Conservation (phyloP, 2,888 invertebrate genomes). For the Drosophila ustulata region DNA sequence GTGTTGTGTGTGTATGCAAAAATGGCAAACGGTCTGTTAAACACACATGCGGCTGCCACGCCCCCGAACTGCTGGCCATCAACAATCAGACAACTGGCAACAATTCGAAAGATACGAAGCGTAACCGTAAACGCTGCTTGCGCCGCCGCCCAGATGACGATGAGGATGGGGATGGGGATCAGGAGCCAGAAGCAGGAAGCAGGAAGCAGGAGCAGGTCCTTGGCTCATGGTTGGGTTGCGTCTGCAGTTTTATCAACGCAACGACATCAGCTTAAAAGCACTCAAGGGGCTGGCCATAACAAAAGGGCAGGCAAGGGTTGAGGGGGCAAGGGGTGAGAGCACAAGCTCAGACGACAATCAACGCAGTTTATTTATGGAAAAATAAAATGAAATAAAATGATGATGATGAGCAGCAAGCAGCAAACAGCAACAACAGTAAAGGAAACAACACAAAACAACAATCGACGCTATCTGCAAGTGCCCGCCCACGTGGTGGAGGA, state of each 20-base stretch:
- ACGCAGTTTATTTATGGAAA: constrained; percentile 81
- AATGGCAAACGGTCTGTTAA: constrained; percentile 82
- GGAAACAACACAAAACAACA: constrained; percentile 40
- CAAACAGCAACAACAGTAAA: constrained; percentile 31
- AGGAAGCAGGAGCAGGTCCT: constrained; percentile 41
- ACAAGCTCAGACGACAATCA: constrained; percentile 70
- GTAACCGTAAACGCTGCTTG: constrained; percentile 65
- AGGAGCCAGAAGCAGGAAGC: constrained; percentile 21
- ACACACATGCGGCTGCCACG: constrained; percentile 75
- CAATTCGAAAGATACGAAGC: constrained; percentile 80
- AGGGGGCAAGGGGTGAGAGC: constrained; percentile 18
- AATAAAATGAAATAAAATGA: constrained; percentile 82
- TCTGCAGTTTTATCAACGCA: constrained; percentile 78
- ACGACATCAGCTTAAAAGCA: constrained; percentile 78
- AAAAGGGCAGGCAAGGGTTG: constrained; percentile 59
- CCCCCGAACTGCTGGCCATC: constrained; percentile 50
- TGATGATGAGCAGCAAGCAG: constrained; percentile 69
- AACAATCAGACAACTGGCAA: constrained; percentile 71
- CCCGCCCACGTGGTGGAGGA: constrained; percentile 36
- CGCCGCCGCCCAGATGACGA: constrained; percentile 1
- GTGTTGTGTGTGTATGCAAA: constrained; percentile 69
- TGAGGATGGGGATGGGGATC: background rate
- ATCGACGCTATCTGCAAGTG: constrained; percentile 55
- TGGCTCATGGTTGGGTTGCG: constrained; percentile 65
- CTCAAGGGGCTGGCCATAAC: constrained; percentile 70